Evolutionary conservation across 2,113 vertebrate species (phyloP).

Genomic region (Euleptes europaea): DNA sequence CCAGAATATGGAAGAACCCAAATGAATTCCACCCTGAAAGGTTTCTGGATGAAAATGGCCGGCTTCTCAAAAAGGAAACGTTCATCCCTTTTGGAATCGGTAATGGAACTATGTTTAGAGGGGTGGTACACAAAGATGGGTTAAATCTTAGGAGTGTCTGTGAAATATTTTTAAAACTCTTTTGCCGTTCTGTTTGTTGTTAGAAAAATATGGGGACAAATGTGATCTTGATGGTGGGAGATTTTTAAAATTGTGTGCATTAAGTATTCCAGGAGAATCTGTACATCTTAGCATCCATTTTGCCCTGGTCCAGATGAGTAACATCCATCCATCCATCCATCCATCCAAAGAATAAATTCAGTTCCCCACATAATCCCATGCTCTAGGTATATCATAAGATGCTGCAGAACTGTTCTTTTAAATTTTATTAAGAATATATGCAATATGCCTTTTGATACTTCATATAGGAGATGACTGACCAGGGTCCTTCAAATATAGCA

Average conservation of each 20-base stretch:
- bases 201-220: not conserved
- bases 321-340: too few relatives aligned
- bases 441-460: too few relatives aligned
- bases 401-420: too few relatives aligned
- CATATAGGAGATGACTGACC: too few relatives aligned
- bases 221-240: too few relatives aligned
- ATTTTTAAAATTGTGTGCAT: not conserved
- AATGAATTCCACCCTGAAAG: conserved; percentile 85
- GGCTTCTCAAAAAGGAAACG: conserved; percentile 84
- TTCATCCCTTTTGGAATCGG: conserved; percentile 97
- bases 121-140: not conserved
- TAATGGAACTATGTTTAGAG: conserved; percentile 52
- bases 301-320: too few relatives aligned
- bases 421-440: too few relatives aligned
- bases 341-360: too few relatives aligned
- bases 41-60: conserved; percentile 89
- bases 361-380: too few relatives aligned
- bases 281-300: too few relatives aligned
- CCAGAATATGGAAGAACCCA: conserved; percentile 88
- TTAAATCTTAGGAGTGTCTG: not conserved
- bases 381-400: too few relatives aligned
- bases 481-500: too few relatives aligned
- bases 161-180: not conserved
- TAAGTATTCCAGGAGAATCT: not conserved
- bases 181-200: not conserved